Base-by-base conservation (phyloP, 2,888 invertebrate genomes). In the Selenia dentaria region DNA sequence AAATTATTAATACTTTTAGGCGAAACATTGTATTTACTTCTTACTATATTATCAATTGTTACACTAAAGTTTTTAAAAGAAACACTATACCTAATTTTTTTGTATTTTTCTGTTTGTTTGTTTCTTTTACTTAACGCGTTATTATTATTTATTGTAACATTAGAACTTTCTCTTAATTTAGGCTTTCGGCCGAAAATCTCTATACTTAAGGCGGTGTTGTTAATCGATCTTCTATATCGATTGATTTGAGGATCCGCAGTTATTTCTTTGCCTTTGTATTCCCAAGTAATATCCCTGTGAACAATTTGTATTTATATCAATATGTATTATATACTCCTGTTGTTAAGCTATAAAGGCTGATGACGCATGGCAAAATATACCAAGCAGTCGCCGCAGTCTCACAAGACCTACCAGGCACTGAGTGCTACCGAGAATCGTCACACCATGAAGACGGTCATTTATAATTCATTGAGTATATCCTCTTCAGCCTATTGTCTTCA, bases 281-380 rank as follows among this genome's bases (percentile, higher is more conserved):
- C 90, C 91, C 91, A 91, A 31, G 84, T 76, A 48, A 91, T 86
- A 69, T 91, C 87, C 58, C 91, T 91, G 69, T 6, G 74, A 82
- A 51, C 4, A 6, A 11, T n/a, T 1, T 18, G 4, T n/a, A n/a
- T n/a, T n/a, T n/a, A n/a, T n/a, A n/a, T n/a, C n/a, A n/a, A n/a
- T n/a, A n/a, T n/a, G n/a, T n/a, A n/a, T n/a, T n/a, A n/a, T n/a
- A n/a, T n/a, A n/a, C n/a, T n/a, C n/a, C n/a, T n/a, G n/a, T n/a
- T n/a, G n/a, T n/a, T n/a, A n/a, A n/a, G n/a, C n/a, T n/a, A n/a
- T n/a, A n/a, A n/a, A n/a, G n/a, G n/a, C n/a, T n/a, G n/a, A n/a
- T n/a, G n/a, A n/a, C n/a, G n/a, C n/a, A n/a, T n/a, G n/a, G n/a
- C n/a, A n/a, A n/a, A n/a, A n/a, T n/a, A n/a, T n/a, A n/a, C n/a